phyloP scores from a whole-genome alignment of 2,888 invertebrate species.

The Polymixis lichenea region DNA sequence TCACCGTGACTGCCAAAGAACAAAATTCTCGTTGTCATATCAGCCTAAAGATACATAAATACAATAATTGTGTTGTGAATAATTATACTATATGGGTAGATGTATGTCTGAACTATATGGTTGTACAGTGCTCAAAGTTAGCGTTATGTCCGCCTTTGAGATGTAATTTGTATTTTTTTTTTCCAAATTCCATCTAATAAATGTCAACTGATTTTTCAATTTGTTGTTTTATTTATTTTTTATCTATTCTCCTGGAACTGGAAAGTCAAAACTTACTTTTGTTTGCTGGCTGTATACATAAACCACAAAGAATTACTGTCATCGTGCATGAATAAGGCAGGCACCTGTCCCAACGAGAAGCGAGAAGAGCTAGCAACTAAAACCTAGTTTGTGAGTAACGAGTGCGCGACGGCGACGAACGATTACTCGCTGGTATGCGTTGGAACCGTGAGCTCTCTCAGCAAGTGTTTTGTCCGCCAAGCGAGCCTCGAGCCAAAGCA shows the following conservation, averaged over 20 bases:
- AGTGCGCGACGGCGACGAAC: no score
- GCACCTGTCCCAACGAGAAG: no score
- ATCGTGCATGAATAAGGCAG: no score
- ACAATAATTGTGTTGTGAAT: slow-evolving; percentile 84
- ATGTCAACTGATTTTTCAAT: slow-evolving; percentile 83
- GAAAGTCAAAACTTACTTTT: not conserved
- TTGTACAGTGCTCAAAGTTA: slow-evolving; percentile 84
- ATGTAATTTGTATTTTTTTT: slow-evolving; percentile 81
- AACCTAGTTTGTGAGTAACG: no score
- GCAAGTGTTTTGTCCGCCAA: no score
- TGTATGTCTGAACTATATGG: slow-evolving; percentile 72
- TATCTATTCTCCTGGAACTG: not conserved
- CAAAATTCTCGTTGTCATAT: slow-evolving; percentile 79
- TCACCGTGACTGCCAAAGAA: slow-evolving; percentile 74
- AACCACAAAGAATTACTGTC: not conserved
- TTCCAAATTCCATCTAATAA: slow-evolving; percentile 87
- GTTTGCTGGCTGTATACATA: not conserved
- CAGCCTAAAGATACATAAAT: slow-evolving; percentile 67
- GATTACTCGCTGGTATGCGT: no score
- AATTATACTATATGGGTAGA: slow-evolving; percentile 70
- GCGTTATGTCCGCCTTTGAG: slow-evolving; percentile 79
- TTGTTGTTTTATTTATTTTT: slow-evolving; percentile 68
- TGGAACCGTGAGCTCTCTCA: no score
- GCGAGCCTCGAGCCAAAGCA: no score
- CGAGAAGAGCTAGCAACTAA: no score